Conservation (phyloP, 2,797 vertebrate species). For the Rallus crepitans region DNA sequence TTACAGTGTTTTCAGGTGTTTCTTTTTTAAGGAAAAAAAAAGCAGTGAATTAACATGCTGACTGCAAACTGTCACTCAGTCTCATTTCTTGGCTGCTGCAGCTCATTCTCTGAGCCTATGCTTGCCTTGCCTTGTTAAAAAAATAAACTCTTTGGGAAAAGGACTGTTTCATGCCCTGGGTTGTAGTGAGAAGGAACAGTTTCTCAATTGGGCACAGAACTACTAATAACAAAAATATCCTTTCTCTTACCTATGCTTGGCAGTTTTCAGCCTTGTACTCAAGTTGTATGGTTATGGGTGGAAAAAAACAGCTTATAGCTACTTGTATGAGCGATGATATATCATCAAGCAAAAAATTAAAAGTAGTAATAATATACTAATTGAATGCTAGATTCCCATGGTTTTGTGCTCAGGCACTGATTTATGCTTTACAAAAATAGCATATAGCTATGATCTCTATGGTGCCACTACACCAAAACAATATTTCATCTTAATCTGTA, state of each 20-base stretch:
- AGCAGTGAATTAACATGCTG: not conserved
- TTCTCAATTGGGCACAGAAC: not conserved
- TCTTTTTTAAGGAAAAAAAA: not conserved
- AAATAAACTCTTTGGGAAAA: not conserved
- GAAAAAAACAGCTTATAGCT: constrained; percentile 26
- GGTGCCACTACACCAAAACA: not conserved
- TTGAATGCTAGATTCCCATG: not conserved
- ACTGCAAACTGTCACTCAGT: not conserved
- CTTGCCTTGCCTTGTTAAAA: not conserved
- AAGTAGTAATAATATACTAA: constrained; percentile 41
- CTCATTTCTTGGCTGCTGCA: not conserved
- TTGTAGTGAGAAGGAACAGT: not conserved
- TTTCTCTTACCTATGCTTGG: not conserved
- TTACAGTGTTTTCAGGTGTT: not conserved
- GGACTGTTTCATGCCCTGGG: not conserved
- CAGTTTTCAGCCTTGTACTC: not conserved
- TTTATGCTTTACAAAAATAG: constrained; percentile 9
- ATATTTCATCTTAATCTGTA: constrained; percentile 26
- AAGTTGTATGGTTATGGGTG: not conserved
- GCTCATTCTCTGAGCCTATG: not conserved
- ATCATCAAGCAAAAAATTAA: not conserved
- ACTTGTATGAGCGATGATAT: not conserved
- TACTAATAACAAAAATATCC: not conserved
- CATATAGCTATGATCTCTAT: not conserved
- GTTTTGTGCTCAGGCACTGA: not conserved